These are phyloP conservation scores for Euglossa dilemma DNA, from an alignment of 1,140 invertebrate genomes.

Conservation along the genomic window DNA sequence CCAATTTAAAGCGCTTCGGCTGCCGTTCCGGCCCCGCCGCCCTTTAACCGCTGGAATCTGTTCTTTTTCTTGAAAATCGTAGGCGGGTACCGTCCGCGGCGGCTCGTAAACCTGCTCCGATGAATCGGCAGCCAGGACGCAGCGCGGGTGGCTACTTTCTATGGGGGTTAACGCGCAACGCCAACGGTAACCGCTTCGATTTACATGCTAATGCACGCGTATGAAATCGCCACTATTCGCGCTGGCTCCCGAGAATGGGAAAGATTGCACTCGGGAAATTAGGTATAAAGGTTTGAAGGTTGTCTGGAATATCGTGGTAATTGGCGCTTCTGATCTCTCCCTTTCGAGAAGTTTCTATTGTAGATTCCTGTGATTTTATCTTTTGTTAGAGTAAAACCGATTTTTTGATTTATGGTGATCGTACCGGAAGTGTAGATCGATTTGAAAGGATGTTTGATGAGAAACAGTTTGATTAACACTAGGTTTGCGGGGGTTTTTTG, in stretches of 20 bases:
- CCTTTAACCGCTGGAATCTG: slow-evolving; percentile 27
- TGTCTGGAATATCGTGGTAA: no score
- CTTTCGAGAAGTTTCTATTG: no score
- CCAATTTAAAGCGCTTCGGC: slow-evolving; percentile 60
- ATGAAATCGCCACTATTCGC: neutral
- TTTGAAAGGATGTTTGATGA: no score
- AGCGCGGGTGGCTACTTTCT: neutral
- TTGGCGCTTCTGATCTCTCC: no score
- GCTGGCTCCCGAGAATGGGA: neutral
- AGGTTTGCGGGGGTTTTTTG: no score
- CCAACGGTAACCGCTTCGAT: neutral
- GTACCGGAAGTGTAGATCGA: no score
- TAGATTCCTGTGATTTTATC: no score
- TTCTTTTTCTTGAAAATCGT: slow-evolving; percentile 52
- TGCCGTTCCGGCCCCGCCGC: slow-evolving; percentile 30
- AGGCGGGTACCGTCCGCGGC: neutral
- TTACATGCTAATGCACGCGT: neutral
- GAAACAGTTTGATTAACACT: no score
- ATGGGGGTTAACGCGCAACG: neutral
- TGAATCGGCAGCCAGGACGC: neutral
- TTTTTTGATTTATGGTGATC: no score
- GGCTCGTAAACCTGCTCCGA: neutral
- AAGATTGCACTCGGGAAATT: neutral
- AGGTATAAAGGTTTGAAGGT: no score
- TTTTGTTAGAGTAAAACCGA: no score